Percentiles rank a stretch among this genome's conserved stretches.
Conservation (phyloP, 1,140 invertebrate species). For the Probaryconus sp. region DNA sequence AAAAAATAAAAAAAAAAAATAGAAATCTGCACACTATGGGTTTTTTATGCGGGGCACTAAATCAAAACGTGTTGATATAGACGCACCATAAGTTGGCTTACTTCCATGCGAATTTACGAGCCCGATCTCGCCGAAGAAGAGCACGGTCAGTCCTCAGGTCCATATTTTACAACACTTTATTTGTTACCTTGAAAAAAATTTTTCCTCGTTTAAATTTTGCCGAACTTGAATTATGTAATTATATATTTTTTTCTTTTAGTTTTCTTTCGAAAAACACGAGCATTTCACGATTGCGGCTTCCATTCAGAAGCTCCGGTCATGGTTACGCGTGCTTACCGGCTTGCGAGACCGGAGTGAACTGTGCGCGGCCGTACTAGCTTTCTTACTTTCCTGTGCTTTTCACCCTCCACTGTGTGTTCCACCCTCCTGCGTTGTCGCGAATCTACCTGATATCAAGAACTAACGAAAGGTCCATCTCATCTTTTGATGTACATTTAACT, state of each 20-base stretch:
- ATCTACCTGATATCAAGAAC: slow-evolving; percentile 39
- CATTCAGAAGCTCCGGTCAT: slow-evolving; percentile 32
- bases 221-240: too few relatives aligned
- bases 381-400: slow-evolving; percentile 71
- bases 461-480: slow-evolving; percentile 16
- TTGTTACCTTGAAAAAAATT: slow-evolving; percentile 19
- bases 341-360: slow-evolving; percentile 71
- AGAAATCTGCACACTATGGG: too few relatives aligned
- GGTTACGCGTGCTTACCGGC: slow-evolving; percentile 63
- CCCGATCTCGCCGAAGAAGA: slow-evolving; percentile 24
- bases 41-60: not conserved
- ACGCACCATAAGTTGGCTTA: slow-evolving; percentile 19
- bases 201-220: not conserved
- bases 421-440: slow-evolving; percentile 45
- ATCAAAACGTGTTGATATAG: not conserved
- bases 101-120: slow-evolving; percentile 43
- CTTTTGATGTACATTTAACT: slow-evolving; percentile 20
- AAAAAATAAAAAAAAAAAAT: not conserved
- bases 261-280: not conserved
- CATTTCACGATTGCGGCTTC: slow-evolving; percentile 22
- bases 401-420: slow-evolving; percentile 50
- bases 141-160: slow-evolving; percentile 14
- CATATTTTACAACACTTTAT: too few relatives aligned
- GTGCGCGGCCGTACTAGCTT: slow-evolving; percentile 67
- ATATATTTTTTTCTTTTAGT: not conserved